These are phyloP conservation scores for Polyommatus icarus DNA, from an alignment of 2,888 invertebrate species.

Conservation along the genomic window DNA sequence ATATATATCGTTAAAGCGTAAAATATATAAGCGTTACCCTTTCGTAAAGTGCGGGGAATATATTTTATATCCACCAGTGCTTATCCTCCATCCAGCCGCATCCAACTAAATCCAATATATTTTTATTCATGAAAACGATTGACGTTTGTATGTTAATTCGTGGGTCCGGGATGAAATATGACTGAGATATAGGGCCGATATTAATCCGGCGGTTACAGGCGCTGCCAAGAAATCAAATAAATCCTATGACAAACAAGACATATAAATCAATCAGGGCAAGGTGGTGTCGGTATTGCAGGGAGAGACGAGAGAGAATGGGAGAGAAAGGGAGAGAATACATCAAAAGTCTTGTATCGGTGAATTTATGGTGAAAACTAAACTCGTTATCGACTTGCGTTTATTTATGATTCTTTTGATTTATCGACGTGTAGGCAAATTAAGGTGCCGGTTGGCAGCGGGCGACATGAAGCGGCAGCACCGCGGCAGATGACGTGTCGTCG, in stretches of 20 bases:
- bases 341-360: conserved; percentile 70
- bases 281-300: conserved; percentile 71
- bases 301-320: conserved; percentile 46
- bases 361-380: conserved; percentile 75
- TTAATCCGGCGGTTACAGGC: conserved; percentile 76
- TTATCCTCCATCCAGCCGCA: conserved; percentile 60
- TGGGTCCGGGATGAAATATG: conserved; percentile 79
- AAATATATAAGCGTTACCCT: background rate
- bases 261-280: conserved; percentile 80
- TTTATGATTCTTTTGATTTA: conserved; percentile 69
- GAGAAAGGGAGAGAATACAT: conserved; percentile 51
- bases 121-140: conserved; percentile 80
- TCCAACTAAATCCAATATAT: conserved; percentile 80
- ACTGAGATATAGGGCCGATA: conserved; percentile 75
- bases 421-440: conserved; percentile 38
- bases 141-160: conserved; percentile 81
- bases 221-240: conserved; percentile 81
- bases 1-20: background rate
- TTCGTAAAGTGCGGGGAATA: conserved; percentile 37
- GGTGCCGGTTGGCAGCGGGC: too few relatives aligned
- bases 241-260: conserved; percentile 81
- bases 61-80: conserved; percentile 63
- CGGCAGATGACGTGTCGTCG: too few relatives aligned
- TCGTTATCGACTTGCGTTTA: conserved; percentile 72
- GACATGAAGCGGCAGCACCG: too few relatives aligned